Conservation (phyloP, 2,113 vertebrate species). For the Cynopterus brachyotis region DNA sequence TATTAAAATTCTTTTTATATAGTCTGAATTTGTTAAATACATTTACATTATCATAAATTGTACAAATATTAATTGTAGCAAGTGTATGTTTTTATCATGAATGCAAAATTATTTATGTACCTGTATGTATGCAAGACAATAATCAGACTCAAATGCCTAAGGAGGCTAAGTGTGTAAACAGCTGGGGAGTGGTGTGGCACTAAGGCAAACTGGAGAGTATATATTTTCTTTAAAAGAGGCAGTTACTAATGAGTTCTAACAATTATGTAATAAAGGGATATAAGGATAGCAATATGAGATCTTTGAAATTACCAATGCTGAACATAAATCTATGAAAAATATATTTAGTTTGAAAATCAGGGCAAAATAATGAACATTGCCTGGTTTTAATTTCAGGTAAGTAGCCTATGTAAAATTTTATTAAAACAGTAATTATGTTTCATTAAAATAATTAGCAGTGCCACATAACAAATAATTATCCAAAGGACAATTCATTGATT, state of each 20-base stretch:
- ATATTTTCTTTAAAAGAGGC: neutral
- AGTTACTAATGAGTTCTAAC: neutral
- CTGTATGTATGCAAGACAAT: neutral
- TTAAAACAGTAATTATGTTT: neutral
- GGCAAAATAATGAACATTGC: neutral
- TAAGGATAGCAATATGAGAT: neutral
- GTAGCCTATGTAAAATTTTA: neutral
- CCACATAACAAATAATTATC: neutral
- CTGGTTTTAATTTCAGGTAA: neutral
- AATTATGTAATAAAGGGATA: neutral
- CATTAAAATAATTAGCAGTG: neutral
- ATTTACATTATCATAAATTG: neutral
- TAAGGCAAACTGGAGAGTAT: neutral
- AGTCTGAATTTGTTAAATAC: neutral
- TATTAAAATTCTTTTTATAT: neutral
- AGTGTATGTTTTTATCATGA: neutral
- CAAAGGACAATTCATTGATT: neutral
- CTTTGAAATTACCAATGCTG: neutral
- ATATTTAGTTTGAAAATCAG: neutral
- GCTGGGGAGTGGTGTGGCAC: fast-evolving
- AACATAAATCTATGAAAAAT: neutral
- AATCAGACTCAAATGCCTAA: neutral
- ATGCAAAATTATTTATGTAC: neutral
- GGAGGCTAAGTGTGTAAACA: neutral
- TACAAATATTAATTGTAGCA: neutral